Conservation (phyloP, 2,113 vertebrate genomes). For the Passer montanus region DNA sequence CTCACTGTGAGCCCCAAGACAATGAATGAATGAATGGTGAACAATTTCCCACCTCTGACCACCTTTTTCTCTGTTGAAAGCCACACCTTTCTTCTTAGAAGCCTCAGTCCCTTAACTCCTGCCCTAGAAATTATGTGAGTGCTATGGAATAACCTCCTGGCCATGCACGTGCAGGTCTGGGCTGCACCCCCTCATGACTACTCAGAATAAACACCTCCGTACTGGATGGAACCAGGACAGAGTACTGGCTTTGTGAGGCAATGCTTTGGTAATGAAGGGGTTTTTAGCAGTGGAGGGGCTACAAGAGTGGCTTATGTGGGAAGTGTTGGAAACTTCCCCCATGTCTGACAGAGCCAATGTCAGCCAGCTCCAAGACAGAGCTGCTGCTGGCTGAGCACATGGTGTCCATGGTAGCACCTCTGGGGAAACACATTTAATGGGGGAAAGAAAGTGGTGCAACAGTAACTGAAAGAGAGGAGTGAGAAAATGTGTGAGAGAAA, state of each 20-base stretch:
- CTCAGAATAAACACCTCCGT: background rate
- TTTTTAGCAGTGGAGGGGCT: background rate
- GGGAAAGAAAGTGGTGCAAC: background rate
- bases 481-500: background rate
- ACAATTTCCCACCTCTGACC: background rate
- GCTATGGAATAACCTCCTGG: background rate
- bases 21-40: background rate
- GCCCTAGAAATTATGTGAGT: background rate
- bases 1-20: accelerated
- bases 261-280: background rate
- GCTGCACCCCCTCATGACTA: background rate
- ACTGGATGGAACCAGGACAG: background rate
- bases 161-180: background rate
- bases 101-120: background rate
- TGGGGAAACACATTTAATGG: background rate
- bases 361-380: background rate
- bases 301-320: background rate
- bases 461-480: background rate
- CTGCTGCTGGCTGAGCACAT: background rate
- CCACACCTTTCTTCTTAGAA: background rate
- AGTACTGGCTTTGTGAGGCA: background rate
- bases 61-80: background rate
- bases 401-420: background rate
- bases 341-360: background rate
- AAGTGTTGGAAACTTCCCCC: background rate